Percentiles rank a stretch among this genome's conserved stretches.
These are phyloP conservation scores for Drosophila murphyi DNA, from an alignment of 1,140 invertebrate species.

Conservation along the genomic window DNA sequence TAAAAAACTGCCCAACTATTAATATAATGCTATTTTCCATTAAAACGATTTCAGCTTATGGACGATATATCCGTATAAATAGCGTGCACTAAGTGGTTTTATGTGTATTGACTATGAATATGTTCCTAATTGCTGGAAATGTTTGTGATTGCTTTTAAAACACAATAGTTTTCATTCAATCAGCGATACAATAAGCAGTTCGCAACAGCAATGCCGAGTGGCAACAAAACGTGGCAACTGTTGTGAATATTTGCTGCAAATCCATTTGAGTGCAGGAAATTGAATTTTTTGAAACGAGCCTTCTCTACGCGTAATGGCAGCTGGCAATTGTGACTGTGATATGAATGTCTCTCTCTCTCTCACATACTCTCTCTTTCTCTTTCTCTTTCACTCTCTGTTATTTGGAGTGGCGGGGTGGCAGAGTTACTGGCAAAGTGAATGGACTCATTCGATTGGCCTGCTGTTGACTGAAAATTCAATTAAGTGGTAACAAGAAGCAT, in stretches of 20 bases:
- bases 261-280: constrained; percentile 79
- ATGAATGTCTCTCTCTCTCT: constrained; percentile 7
- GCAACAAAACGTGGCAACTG: constrained; percentile 34
- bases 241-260: constrained; percentile 59
- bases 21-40: too few species aligned
- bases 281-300: constrained; percentile 60
- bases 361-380: background rate
- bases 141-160: constrained; percentile 11
- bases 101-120: too few species aligned
- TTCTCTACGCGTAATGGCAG: constrained; percentile 1
- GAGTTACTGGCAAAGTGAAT: background rate
- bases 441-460: constrained; percentile 21
- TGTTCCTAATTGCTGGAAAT: constrained; percentile 13
- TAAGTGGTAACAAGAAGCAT: constrained; percentile 15
- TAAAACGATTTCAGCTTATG: too few species aligned
- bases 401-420: too few species aligned
- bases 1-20: too few species aligned
- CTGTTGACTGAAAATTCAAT: constrained; percentile 26
- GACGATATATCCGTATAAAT: too few species aligned
- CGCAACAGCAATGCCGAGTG: background rate
- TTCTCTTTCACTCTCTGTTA: background rate
- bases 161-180: constrained; percentile 19
- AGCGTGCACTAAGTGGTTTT: too few species aligned
- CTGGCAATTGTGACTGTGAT: constrained; percentile 21
- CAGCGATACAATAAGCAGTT: constrained; percentile 38